Conservation (phyloP, 2,888 invertebrate species). For the Erebia ligea region DNA sequence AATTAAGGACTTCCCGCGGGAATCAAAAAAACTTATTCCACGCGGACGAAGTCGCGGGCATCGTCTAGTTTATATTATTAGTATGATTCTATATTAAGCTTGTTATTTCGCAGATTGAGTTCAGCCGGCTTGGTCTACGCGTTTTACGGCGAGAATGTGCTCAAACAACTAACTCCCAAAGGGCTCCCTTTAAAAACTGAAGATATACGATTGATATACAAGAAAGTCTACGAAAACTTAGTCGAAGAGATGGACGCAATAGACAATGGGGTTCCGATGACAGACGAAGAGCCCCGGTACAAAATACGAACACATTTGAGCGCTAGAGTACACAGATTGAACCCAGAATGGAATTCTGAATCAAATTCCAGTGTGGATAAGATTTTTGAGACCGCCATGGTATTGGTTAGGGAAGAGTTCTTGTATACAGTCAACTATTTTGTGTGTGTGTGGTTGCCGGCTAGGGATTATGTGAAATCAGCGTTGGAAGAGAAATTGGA, state of each 20-base stretch:
- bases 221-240: constrained; percentile 92
- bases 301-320: constrained; percentile 91
- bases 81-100: too few species aligned
- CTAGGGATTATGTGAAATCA: constrained; percentile 88
- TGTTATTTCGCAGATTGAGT: constrained; percentile 86
- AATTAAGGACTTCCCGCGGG: too few species aligned
- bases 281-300: constrained; percentile 88
- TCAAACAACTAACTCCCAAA: constrained; percentile 82
- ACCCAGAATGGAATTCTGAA: constrained; percentile 91
- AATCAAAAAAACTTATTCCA: too few species aligned
- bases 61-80: too few species aligned
- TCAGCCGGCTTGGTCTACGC: constrained; percentile 97
- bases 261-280: constrained; percentile 97
- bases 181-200: constrained; percentile 66
- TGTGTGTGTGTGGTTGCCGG: constrained; percentile 93
- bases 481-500: constrained; percentile 87
- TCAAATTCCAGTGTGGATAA: constrained; percentile 80
- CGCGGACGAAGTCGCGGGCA: too few species aligned
- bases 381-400: constrained; percentile 90
- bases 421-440: constrained; percentile 84
- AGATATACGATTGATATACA: constrained; percentile 83
- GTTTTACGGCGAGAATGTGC: constrained; percentile 93
- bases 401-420: constrained; percentile 91
- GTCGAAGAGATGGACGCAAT: constrained; percentile 98
- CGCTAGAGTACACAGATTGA: constrained; percentile 88